A percentile compares a stretch with the other conserved stretches of the same genome.
Evolutionary conservation across 2,113 vertebrate species (phyloP).

Genomic region (Patagioenas fasciata): DNA sequence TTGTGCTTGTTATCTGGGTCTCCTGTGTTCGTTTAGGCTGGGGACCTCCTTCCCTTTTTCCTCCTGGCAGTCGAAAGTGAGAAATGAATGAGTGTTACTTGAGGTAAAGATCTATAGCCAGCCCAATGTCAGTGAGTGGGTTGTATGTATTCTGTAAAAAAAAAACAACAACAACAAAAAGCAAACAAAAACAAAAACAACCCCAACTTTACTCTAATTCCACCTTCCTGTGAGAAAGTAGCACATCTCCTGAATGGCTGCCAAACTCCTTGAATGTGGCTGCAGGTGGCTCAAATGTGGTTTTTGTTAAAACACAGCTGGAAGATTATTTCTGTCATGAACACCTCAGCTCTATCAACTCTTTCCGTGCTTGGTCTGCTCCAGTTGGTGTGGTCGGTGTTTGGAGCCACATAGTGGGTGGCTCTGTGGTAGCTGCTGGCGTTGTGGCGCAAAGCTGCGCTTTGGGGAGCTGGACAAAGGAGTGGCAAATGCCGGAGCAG

Average conservation of each 20-base stretch:
- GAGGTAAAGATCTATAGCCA: neutral
- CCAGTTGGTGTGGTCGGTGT: neutral
- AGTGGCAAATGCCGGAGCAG: neutral
- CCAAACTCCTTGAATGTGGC: neutral
- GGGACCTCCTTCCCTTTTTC: neutral
- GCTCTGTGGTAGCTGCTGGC: neutral
- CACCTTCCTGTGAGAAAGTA: neutral
- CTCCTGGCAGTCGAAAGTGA: neutral
- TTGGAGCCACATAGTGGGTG: neutral
- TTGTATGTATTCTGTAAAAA: neutral
- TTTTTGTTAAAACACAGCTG: constrained; percentile 22
- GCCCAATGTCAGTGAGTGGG: neutral
- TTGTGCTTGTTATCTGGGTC: neutral
- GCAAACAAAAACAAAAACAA: too few species aligned
- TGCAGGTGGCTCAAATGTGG: neutral
- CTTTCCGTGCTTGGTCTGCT: neutral
- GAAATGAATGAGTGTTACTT: neutral
- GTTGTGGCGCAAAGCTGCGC: accelerated
- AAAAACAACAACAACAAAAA: too few species aligned
- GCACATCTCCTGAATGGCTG: neutral
- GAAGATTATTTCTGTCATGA: neutral
- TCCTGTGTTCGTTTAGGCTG: neutral
- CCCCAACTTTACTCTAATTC: neutral
- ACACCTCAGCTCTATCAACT: neutral
- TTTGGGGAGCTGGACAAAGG: neutral